Percentiles rank a stretch among this genome's conserved stretches.
These are phyloP conservation scores for Sisor rabdophorus DNA, from an alignment of 2,113 vertebrate genomes.

Conservation along the genomic window DNA sequence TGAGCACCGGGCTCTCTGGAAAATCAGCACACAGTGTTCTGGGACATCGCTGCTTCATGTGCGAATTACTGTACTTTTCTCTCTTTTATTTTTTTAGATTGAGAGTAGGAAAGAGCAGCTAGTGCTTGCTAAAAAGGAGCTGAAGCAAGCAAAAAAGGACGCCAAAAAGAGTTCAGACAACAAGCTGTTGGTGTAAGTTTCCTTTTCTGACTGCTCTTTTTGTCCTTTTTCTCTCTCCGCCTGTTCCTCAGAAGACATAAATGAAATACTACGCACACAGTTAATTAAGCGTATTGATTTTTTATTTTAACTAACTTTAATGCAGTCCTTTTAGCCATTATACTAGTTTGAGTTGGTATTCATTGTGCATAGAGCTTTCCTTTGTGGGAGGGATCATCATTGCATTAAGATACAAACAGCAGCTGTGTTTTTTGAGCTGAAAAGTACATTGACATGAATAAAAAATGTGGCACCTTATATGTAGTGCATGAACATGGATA, in stretches of 20 bases:
- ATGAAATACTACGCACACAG: not conserved
- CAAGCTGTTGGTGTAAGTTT: constrained; percentile 58
- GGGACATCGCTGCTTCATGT: not conserved
- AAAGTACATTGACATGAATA: not conserved
- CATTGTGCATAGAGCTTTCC: not conserved
- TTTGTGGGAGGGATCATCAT: not conserved
- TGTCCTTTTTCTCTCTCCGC: not conserved
- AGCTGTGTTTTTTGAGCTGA: not conserved
- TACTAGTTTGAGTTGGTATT: not conserved
- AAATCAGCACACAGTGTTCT: no score
- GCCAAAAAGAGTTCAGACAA: constrained; percentile 53
- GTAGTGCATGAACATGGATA: no score
- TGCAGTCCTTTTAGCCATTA: not conserved
- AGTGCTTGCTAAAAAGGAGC: constrained; percentile 59
- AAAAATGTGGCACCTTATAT: no score
- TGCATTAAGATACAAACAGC: not conserved
- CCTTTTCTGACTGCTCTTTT: not conserved
- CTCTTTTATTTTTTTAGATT: constrained; percentile 46
- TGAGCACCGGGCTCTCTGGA: no score
- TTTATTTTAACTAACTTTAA: not conserved
- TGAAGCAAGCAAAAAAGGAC: constrained; percentile 66
- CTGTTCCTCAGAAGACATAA: not conserved
- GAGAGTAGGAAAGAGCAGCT: constrained; percentile 64
- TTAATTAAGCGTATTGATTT: not conserved
- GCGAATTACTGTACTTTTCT: not conserved